Evolutionary conservation across 1,140 invertebrate genomes (phyloP).

Genomic region (Archivesica marissinica): DNA sequence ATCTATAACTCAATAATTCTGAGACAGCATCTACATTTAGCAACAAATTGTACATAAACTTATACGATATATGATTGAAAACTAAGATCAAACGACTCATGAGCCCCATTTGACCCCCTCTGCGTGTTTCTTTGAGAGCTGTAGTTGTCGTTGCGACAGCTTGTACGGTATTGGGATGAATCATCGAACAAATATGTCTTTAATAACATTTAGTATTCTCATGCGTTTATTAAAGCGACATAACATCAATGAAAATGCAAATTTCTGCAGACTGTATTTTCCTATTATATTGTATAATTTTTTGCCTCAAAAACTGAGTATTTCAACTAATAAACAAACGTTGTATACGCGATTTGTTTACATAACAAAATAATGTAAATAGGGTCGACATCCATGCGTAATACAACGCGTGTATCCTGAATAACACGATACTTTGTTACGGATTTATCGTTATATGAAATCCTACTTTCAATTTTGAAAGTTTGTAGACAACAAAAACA

Average conservation of each 20-base stretch:
- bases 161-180: not conserved
- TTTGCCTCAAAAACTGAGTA: too few relatives aligned
- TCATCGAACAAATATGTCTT: constrained; percentile 1
- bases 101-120: not conserved
- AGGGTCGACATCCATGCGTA: too few relatives aligned
- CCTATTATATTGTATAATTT: too few relatives aligned
- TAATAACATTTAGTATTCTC: not conserved
- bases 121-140: not conserved
- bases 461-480: too few relatives aligned
- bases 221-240: not conserved
- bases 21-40: not conserved
- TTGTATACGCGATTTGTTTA: too few relatives aligned
- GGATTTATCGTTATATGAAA: too few relatives aligned
- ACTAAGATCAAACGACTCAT: not conserved
- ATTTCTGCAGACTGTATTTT: too few relatives aligned
- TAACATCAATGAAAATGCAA: not conserved
- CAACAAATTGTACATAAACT: not conserved
- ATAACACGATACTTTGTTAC: too few relatives aligned
- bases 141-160: constrained; percentile 11
- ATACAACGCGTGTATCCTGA: too few relatives aligned
- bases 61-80: not conserved
- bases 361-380: too few relatives aligned
- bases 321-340: too few relatives aligned
- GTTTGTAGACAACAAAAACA: too few relatives aligned
- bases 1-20: not conserved